Percentiles rank a stretch among this genome's conserved stretches.
Conservation (phyloP, 2,888 invertebrate genomes). For the Elysia crispata region DNA sequence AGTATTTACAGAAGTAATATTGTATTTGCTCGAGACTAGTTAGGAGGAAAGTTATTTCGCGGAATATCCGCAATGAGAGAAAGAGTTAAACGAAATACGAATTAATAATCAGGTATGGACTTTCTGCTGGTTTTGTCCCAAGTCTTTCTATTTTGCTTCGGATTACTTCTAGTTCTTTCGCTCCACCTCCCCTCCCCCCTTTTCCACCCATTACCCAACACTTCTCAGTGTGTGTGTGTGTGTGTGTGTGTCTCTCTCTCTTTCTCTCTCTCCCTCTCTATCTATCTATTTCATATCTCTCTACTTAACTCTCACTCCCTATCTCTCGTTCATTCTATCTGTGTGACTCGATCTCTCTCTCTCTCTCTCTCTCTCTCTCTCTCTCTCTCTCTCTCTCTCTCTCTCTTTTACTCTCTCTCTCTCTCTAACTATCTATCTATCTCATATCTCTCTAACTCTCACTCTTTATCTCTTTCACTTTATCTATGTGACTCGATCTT, state of each 20-base stretch:
- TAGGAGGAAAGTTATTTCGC: not conserved
- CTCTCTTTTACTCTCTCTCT: too few relatives aligned
- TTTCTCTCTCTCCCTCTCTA: too few relatives aligned
- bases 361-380: not conserved
- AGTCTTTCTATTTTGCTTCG: not conserved
- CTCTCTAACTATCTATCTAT: too few relatives aligned
- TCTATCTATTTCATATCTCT: too few relatives aligned
- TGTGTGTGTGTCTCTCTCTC: slow-evolving; percentile 15
- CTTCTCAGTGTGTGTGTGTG: too few relatives aligned
- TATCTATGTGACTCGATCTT: too few relatives aligned
- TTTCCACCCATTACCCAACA: too few relatives aligned
- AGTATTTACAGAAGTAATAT: too few relatives aligned
- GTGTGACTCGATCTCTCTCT: not conserved
- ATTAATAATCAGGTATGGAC: not conserved
- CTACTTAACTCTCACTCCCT: too few relatives aligned
- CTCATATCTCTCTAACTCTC: too few relatives aligned
- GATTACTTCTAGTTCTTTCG: not conserved
- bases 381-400: not conserved
- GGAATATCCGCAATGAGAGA: not conserved
- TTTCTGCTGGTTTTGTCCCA: not conserved
- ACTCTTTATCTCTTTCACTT: too few relatives aligned
- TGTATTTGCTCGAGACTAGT: too few relatives aligned
- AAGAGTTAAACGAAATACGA: not conserved
- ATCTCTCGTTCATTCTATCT: not conserved
- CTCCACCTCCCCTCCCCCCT: not conserved